Percentiles rank a stretch among this genome's conserved stretches.
These are phyloP conservation scores for Antennarius maculatus DNA, from an alignment of 2,797 vertebrate species.

Conservation along the genomic window DNA sequence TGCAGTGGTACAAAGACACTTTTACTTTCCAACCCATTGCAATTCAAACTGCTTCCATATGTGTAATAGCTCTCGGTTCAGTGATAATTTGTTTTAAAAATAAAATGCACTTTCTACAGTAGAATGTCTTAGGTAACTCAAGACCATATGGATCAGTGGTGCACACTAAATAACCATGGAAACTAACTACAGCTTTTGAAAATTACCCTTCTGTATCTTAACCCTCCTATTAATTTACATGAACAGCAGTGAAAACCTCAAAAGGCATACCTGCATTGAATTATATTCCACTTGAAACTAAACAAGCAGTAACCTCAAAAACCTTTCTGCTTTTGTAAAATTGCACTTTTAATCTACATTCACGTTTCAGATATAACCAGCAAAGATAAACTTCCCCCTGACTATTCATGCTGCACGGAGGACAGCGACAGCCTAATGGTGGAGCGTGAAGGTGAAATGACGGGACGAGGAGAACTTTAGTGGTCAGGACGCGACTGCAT, in stretches of 20 bases:
- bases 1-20: conserved; percentile 57
- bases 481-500: conserved; percentile 60
- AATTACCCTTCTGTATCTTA: conserved; percentile 32
- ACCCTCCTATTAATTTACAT: conserved; percentile 31
- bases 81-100: conserved; percentile 76
- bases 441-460: conserved; percentile 42
- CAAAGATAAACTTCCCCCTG: conserved; percentile 4
- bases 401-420: neutral
- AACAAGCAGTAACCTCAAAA: conserved; percentile 9
- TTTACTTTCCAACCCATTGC: conserved; percentile 47
- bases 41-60: conserved; percentile 71
- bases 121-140: conserved; percentile 62
- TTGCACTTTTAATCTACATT: neutral
- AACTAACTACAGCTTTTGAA: conserved; percentile 45
- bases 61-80: conserved; percentile 65
- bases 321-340: neutral
- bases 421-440: conserved; percentile 41
- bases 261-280: conserved; percentile 19
- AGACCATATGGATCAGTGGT: conserved; percentile 66
- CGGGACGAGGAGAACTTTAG: conserved; percentile 66
- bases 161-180: conserved; percentile 70
- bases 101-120: conserved; percentile 69
- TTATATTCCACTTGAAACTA: conserved; percentile 12
- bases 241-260: conserved; percentile 14
- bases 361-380: conserved; percentile 6